Base-by-base conservation (phyloP, 2,888 invertebrate species). In the Bombylius major region DNA sequence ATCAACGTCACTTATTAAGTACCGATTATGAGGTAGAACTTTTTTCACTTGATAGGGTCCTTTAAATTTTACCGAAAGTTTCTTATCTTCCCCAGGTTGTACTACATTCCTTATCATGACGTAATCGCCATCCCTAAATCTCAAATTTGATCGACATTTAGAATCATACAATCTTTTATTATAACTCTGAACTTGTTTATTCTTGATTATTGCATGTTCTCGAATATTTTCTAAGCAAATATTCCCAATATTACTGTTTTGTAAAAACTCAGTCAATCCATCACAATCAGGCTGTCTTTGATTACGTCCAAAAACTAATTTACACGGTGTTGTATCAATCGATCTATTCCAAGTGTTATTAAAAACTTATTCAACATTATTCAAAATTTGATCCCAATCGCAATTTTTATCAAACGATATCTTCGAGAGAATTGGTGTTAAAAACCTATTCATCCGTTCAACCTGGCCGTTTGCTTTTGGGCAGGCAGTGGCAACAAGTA, bases 401-500 rank as follows among this genome's bases (percentile, higher is more conserved):
- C 23, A 46, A 31, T 44, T 45, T 44, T 45, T 23, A 45, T 46
- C 45, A 32, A 31, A 52, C 33, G 52, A 52, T 52, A 52, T 45
- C 31, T 52, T 52, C 33, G 32, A 46, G n/a, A 52, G 14, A 31
- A 52, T 33, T 33, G 52, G 52, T 31, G 52, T 52, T 46, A 52
- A 45, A 32, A 52, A 52, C 45, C 45, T 52, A 32, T 52, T 52
- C 52, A 52, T 52, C 46, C 45, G 42, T 31, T 52, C 52, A 46
- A 46, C 52, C 46, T 52, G 52, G n/a, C 52, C 52, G 44, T 52
- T 52, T 46, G 46, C 45, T 45, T 32, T 52, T 32, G 52, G 45
- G 39, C 51, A 51, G 39, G 51, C 51, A 8, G 51, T 51, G 31
- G 51, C 51, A 52, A 52, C 32, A 6, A 52, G 14, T 44, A 45